Evolutionary conservation across 2,797 vertebrate genomes (phyloP).

Genomic region (Chiroxiphia lanceolata): DNA sequence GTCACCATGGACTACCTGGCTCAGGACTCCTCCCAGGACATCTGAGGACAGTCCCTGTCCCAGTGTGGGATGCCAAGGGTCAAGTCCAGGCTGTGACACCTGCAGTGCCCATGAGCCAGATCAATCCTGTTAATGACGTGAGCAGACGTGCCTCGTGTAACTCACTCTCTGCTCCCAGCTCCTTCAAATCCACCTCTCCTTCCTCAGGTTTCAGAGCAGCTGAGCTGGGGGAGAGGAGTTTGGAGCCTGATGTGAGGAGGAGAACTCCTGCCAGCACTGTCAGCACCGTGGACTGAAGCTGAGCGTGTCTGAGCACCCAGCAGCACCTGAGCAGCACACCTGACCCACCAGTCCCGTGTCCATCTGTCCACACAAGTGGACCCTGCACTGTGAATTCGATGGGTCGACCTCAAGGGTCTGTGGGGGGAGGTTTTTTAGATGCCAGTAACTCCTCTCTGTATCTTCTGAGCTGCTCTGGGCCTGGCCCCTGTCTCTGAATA

Average conservation of each 20-base stretch:
- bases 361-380: no score
- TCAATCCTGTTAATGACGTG: rapidly evolving
- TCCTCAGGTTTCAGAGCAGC: not conserved
- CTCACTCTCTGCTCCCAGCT: not conserved
- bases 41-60: not conserved
- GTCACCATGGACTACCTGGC: not conserved
- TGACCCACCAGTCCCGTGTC: not conserved
- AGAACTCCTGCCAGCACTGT: not conserved
- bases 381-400: rapidly evolving
- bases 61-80: not conserved
- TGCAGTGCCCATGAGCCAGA: not conserved
- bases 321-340: not conserved
- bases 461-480: not conserved
- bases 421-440: not conserved
- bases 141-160: rapidly evolving
- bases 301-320: not conserved
- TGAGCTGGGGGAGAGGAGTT: not conserved
- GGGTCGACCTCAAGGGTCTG: rapidly evolving
- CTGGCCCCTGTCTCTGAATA: not conserved
- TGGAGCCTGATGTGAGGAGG: not conserved
- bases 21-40: not conserved
- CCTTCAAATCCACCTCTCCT: not conserved
- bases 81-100: not conserved
- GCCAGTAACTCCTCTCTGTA: not conserved
- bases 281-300: not conserved